Evolutionary conservation across 2,113 vertebrate species (phyloP), one percentile per base, ranked within the genome.

Genomic region (Thunnus thynnus): DNA sequence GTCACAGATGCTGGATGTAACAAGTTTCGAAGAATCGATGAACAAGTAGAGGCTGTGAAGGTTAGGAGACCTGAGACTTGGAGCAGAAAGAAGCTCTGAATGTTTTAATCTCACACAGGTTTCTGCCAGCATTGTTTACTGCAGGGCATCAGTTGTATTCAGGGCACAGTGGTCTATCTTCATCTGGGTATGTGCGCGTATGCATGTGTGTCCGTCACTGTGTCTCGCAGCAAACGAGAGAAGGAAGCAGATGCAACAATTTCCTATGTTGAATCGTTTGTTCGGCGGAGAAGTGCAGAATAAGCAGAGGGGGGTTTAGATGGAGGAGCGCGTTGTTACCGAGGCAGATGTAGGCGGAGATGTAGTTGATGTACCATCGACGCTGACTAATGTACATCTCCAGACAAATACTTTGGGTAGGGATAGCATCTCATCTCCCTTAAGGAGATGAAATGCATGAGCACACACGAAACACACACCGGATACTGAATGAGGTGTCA

Each of bases 21-120:
- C 64, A 81, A 76, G 76, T 78, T 66, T 71, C 41, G 46, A 56
- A 22, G 52, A 75, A 85, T 79, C 78, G 46, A 51, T 82, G 69
- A 76, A 47, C 41, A 60, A 71, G 84, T 61, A 18, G 41, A 13
- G n/a, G 11, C 27, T 51, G 5, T 14, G 48, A 67, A 47, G 58
- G 36, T 41, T 41, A 41, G 36, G 36, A 41, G 36, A 41, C 36
- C 36, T 10, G 36, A 41, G 36, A 41, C 7, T 41, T 41, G 54
- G 1, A n/a, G 50, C 12, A 20, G 20, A 8, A 13, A 54, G 56
- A 61, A 51, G 41, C 50, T 74, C 48, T 62, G 25, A 72, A 77
- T 64, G 52, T 73, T 77, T 47, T 5, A 61, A 16, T 75, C 17
- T 67, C 25, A 72, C 48, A 25, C 6, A 30, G 27, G 46, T 80